Percentiles rank a stretch among this genome's conserved stretches.
Evolutionary conservation across 92 coral and sea anemone species (phyloP).

Genomic region (Pocillopora grandis): DNA sequence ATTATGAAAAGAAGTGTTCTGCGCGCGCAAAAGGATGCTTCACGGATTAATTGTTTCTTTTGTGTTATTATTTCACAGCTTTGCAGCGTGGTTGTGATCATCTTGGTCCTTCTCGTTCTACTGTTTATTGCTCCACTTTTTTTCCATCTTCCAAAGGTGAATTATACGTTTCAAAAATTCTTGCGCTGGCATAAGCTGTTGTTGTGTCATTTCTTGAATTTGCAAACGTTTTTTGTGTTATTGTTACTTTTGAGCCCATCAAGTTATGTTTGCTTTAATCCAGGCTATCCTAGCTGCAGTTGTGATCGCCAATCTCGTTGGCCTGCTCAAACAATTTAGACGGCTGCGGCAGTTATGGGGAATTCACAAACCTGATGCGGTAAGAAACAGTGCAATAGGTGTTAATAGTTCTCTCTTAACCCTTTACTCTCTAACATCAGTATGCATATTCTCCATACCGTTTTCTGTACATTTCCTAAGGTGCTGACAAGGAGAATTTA

Average conservation of each 20-base stretch:
- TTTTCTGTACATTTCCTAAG: no score
- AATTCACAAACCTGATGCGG: constrained; percentile 77
- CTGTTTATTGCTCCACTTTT: constrained; percentile 85
- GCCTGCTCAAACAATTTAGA: constrained; percentile 84
- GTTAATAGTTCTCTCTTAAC: not conserved
- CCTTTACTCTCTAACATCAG: no score
- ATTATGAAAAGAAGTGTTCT: not conserved
- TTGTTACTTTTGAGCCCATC: not conserved
- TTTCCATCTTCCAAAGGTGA: constrained; percentile 90
- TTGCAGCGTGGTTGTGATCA: constrained; percentile 68
- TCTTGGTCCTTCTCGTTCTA: constrained; percentile 75
- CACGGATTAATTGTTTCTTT: not conserved
- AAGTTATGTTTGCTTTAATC: not conserved
- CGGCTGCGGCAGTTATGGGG: constrained; percentile 69
- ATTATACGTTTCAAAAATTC: not conserved
- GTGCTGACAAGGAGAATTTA: no score
- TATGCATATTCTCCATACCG: no score
- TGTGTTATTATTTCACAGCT: constrained; percentile 38
- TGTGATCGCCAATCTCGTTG: constrained; percentile 85
- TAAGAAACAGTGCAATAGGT: constrained; percentile 32
- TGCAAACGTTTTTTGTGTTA: no score
- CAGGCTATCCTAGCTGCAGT: constrained; percentile 83
- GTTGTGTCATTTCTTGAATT: no score
- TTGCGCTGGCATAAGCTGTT: no score
- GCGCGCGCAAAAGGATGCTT: not conserved